A percentile compares a stretch with the other conserved stretches of the same genome.
Conservation (phyloP, 1,140 invertebrate species). For the fruit fly (Drosophila melanogaster) region DNA sequence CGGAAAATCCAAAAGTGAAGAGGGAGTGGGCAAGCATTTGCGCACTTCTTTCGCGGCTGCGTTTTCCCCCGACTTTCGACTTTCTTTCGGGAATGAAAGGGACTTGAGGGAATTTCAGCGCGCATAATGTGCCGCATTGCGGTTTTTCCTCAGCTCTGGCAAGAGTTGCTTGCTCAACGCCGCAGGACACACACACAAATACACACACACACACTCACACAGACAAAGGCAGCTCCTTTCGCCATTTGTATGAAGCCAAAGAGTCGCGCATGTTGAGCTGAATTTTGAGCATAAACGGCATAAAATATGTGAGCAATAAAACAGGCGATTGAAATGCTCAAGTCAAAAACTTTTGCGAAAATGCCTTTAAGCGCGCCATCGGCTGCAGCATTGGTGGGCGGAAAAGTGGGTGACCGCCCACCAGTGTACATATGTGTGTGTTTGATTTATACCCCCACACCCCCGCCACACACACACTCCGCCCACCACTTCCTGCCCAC, state of each 20-base stretch:
- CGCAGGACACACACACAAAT: slow-evolving; percentile 59
- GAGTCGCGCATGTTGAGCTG: slow-evolving; percentile 60
- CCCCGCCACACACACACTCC: slow-evolving; percentile 1
- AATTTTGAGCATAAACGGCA: slow-evolving; percentile 83
- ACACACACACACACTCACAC: slow-evolving; percentile 21
- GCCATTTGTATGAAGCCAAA: slow-evolving; percentile 15
- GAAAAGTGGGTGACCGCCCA: slow-evolving; percentile 5
- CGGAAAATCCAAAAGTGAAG: neutral
- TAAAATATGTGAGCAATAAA: slow-evolving; percentile 83
- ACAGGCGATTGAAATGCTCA: slow-evolving; percentile 81
- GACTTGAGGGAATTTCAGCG: slow-evolving; percentile 78
- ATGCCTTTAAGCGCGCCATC: slow-evolving; percentile 80
- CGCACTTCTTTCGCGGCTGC: slow-evolving; percentile 72
- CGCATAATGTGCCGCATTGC: slow-evolving; percentile 82
- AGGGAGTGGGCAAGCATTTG: slow-evolving; percentile 57
- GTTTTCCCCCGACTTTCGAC: slow-evolving; percentile 45
- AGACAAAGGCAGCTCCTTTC: slow-evolving; percentile 51
- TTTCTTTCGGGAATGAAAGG: slow-evolving; percentile 58
- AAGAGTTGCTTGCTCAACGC: slow-evolving; percentile 62
- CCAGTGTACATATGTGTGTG: slow-evolving; percentile 21
- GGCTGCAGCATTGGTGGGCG: slow-evolving; percentile 46
- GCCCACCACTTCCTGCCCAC: slow-evolving; percentile 19
- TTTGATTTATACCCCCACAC: slow-evolving; percentile 77
- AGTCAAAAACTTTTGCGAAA: slow-evolving; percentile 78
- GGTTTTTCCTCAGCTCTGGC: slow-evolving; percentile 71